A percentile compares a stretch with the other conserved stretches of the same genome.
phyloP scores from a whole-genome alignment of 2,797 vertebrate species.

The Lagothrix lagotricha region DNA sequence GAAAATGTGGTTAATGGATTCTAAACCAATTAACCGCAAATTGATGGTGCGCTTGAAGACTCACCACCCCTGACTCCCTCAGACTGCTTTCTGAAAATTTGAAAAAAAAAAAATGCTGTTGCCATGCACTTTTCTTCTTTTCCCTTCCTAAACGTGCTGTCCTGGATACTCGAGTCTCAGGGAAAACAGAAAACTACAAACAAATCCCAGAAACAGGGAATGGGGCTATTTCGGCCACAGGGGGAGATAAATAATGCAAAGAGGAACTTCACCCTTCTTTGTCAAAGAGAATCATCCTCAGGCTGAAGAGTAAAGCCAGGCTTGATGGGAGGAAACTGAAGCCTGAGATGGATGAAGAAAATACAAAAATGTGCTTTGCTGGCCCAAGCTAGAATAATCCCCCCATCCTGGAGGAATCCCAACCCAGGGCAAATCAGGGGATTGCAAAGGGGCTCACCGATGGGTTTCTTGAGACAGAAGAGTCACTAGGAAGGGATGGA shows the following conservation, averaged over 20 bases:
- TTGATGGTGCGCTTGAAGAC: slow-evolving; percentile 43
- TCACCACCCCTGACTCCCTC: slow-evolving; percentile 8
- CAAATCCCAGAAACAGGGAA: slow-evolving; percentile 25
- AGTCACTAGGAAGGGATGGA: background rate
- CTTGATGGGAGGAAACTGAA: background rate
- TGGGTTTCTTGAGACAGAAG: fast-evolving
- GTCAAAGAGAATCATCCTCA: slow-evolving; percentile 43
- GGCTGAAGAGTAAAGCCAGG: background rate
- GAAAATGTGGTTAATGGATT: slow-evolving; percentile 77
- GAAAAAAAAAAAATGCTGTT: slow-evolving; percentile 6
- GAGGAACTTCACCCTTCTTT: slow-evolving; percentile 37
- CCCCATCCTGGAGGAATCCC: background rate
- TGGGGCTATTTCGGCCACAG: slow-evolving; percentile 39
- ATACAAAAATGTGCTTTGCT: background rate
- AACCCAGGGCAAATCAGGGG: background rate
- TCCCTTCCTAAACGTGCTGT: background rate
- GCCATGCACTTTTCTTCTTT: background rate
- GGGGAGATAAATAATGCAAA: slow-evolving; percentile 47
- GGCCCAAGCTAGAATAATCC: background rate
- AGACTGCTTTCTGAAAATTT: slow-evolving; percentile 52
- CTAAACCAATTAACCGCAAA: slow-evolving; percentile 75
- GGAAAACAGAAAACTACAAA: slow-evolving; percentile 16
- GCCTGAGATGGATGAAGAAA: background rate
- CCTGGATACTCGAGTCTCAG: slow-evolving; percentile 17
- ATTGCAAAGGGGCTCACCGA: background rate